phyloP scores from a whole-genome alignment of 2,888 invertebrate genomes.

The Lithosia quadra region DNA sequence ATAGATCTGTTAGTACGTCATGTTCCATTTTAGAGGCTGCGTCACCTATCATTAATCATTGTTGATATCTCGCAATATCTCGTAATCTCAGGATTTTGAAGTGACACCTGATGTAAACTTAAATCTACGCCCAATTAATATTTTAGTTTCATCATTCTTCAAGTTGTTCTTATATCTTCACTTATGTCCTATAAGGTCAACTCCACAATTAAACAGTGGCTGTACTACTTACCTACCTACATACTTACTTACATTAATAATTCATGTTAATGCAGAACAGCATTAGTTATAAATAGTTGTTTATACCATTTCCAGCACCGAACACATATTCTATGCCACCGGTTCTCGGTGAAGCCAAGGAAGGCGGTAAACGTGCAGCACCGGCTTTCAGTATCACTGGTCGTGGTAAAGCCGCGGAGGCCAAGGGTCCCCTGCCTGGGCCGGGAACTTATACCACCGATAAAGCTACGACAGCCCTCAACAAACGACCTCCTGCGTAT shows the following conservation, averaged over 20 bases:
- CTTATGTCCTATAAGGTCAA: not conserved
- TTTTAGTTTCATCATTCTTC: not conserved
- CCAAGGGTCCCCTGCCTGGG: constrained; percentile 89
- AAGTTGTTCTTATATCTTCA: not conserved
- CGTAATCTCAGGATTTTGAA: not conserved
- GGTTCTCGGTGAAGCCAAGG: constrained; percentile 88
- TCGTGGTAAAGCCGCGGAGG: constrained; percentile 88
- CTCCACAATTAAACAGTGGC: not conserved
- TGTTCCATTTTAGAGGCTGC: not conserved
- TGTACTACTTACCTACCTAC: constrained; percentile 3
- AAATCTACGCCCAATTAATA: not conserved
- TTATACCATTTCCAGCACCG: constrained; percentile 88
- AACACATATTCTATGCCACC: constrained; percentile 96
- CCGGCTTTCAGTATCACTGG: constrained; percentile 96
- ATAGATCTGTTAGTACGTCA: not conserved
- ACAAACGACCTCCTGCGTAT: constrained; percentile 91
- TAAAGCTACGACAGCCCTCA: constrained; percentile 78
- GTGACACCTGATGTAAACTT: not conserved
- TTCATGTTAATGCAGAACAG: not conserved
- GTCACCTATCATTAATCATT: not conserved
- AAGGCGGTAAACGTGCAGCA: constrained; percentile 89
- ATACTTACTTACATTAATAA: constrained; percentile 8
- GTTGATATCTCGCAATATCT: not conserved
- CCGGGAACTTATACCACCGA: constrained; percentile 92
- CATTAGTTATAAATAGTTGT: constrained; percentile 9